A percentile compares a stretch with the other conserved stretches of the same genome.
Evolutionary conservation across 2,888 invertebrate genomes (phyloP).

Genomic region (Congeria kusceri): DNA sequence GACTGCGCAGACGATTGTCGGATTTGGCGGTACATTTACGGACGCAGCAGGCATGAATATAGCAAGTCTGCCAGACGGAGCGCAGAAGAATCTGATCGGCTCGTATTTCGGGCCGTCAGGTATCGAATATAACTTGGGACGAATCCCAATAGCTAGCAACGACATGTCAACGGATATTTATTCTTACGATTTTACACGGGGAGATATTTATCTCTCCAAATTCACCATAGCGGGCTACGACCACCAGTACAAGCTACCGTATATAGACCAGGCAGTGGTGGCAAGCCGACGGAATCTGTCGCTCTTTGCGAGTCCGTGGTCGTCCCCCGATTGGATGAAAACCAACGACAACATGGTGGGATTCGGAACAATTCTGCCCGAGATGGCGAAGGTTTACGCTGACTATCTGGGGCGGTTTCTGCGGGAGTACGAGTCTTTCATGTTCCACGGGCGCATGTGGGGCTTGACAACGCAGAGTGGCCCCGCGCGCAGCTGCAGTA

Average conservation of each 20-base stretch:
- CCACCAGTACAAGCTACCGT: slow-evolving; percentile 51
- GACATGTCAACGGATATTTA: slow-evolving; percentile 94
- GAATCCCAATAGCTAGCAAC: slow-evolving; percentile 90
- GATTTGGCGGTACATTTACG: slow-evolving; percentile 95
- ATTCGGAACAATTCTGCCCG: slow-evolving; percentile 75
- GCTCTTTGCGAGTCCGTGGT: slow-evolving; percentile 53
- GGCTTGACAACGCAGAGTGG: slow-evolving; percentile 95
- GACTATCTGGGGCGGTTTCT: slow-evolving; percentile 87
- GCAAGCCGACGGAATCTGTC: slow-evolving; percentile 45
- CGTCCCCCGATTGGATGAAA: slow-evolving; percentile 54
- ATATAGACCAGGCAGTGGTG: slow-evolving; percentile 39
- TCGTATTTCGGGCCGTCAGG: slow-evolving; percentile 87
- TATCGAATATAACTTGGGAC: slow-evolving; percentile 91
- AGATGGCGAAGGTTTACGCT: slow-evolving; percentile 72
- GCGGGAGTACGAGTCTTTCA: slow-evolving; percentile 89
- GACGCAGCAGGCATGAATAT: slow-evolving; percentile 90
- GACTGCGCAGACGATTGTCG: slow-evolving; percentile 90
- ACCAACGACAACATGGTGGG: slow-evolving; percentile 73
- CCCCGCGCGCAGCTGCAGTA: slow-evolving; percentile 87
- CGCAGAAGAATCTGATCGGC: slow-evolving; percentile 87
- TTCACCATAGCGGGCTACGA: slow-evolving; percentile 42
- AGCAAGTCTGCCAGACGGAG: slow-evolving; percentile 87
- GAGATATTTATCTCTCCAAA: slow-evolving; percentile 86
- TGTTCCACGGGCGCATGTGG: slow-evolving; percentile 89
- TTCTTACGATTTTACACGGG: slow-evolving; percentile 90